Evolutionary conservation across 30 jellyfish, hydroid and myxozoan genomes (phyloP).

Genomic region (Morbakka virulenta): DNA sequence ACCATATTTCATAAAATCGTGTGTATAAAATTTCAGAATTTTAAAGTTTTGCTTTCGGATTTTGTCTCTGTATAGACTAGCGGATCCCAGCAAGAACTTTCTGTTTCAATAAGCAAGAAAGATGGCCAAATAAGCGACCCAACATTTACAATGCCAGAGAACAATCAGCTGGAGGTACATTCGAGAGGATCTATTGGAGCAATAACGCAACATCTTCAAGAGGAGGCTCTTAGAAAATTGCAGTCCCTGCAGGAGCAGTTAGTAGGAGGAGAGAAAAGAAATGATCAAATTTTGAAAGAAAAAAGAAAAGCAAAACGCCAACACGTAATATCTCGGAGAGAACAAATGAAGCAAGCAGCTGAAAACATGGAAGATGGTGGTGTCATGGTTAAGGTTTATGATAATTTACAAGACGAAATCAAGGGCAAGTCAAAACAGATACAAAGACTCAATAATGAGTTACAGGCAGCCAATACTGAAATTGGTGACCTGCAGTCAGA

Average conservation of each 20-base stretch:
- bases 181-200: constrained; percentile 30
- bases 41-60: too few relatives aligned
- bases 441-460: constrained; percentile 42
- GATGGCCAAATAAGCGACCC: constrained; percentile 60
- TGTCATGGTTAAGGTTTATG: constrained; percentile 94
- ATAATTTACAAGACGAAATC: constrained; percentile 92
- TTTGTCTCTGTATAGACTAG: constrained; percentile 35
- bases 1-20: too few relatives aligned
- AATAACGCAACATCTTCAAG: constrained; percentile 91
- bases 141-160: constrained; percentile 54
- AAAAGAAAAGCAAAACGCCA: constrained; percentile 86
- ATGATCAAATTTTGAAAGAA: constrained; percentile 68
- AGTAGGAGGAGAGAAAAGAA: constrained; percentile 89
- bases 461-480: constrained; percentile 76
- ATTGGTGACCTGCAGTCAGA: constrained; percentile 86
- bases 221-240: constrained; percentile 85
- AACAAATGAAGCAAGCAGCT: constrained; percentile 80
- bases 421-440: constrained; percentile 65
- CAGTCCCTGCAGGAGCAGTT: constrained; percentile 84
- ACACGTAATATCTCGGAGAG: constrained; percentile 82
- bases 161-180: background rate
- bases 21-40: too few relatives aligned
- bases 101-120: constrained; percentile 65
- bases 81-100: constrained; percentile 73
- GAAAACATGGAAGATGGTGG: constrained; percentile 98